phyloP scores from a whole-genome alignment of 2,888 invertebrate species.

The Resseliella maxima region DNA sequence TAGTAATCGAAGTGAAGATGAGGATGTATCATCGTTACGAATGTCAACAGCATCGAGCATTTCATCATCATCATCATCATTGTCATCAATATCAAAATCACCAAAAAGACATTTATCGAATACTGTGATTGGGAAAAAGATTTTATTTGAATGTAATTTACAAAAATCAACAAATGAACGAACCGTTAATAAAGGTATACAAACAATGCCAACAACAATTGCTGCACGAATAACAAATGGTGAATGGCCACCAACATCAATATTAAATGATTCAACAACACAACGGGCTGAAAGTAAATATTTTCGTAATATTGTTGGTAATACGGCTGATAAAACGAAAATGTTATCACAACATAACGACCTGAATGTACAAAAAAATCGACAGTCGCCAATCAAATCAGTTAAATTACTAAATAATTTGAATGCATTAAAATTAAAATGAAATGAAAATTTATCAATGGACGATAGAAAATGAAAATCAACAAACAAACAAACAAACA shows the following conservation, averaged over 20 bases:
- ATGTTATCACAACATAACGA: not conserved
- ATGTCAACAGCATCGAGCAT: not conserved
- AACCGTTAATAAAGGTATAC: not conserved
- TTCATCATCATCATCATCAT: conserved; percentile 14
- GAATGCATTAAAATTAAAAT: conserved; percentile 41
- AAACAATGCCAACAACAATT: not conserved
- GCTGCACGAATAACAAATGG: not conserved
- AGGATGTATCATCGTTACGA: not conserved
- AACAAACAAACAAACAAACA: not conserved
- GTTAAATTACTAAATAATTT: conserved; percentile 42
- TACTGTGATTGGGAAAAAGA: conserved; percentile 41
- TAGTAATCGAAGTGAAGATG: not conserved
- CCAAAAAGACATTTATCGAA: not conserved
- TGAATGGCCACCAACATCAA: not conserved
- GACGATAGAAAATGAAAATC: too few species aligned
- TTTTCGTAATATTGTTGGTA: conserved; percentile 41
- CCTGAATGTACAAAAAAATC: not conserved
- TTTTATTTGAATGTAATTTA: conserved; percentile 33
- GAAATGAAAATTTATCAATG: not conserved
- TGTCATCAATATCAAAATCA: not conserved
- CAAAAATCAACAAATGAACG: not conserved
- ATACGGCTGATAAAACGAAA: not conserved
- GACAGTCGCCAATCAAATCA: conserved; percentile 22
- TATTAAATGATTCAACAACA: not conserved
- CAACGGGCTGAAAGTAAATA: not conserved